Evolutionary conservation across 2,888 invertebrate species (phyloP), one percentile per base, ranked within the genome.

Genomic region (Aelia acuminata): DNA sequence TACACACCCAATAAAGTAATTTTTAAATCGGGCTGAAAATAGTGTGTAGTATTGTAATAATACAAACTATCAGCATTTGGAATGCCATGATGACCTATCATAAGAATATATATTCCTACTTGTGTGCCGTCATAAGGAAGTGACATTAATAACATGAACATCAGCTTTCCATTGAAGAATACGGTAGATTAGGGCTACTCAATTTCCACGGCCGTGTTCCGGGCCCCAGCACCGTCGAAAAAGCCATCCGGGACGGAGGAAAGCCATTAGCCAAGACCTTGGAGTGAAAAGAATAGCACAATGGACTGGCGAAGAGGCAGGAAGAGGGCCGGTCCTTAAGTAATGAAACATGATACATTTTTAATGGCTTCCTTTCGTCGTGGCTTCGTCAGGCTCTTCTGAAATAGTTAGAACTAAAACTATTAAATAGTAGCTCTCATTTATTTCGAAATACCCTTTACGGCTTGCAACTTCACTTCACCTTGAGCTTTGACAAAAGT

Each of bases 331-430:
- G n/a, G 43, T 3, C 7, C 80, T 80, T 47, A 47, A 80, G 80
- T 47, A 80, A 80, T 80, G 43, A 47, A 80, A 80, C 43, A 80
- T 80, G 43, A 80, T 80, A 20, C 43, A 39, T 80, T 80, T 80
- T 80, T 80, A 80, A 80, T 80, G 80, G 80, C 43, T 47, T 80
- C 80, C 80, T 80, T 80, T 47, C 43, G 43, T 7, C 80, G 22
- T 80, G 31, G 15, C 22, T 22, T 13, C 22, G 80, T n/a, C n/a
- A 8, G 0, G 31, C 35, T 70, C 63, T 3, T 35, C 63, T 70
- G 0, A 18, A 70, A 70, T 70, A 70, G 63, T 70, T 70, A 63
- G 63, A 7, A 7, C 7, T 4, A 7, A 0, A 70, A 70, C 63
- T 70, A 70, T 70, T 70, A 70, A 70, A 35, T 70, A 70, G 57